Conservation (phyloP, 2,113 vertebrate species). For the Passerina amoena region DNA sequence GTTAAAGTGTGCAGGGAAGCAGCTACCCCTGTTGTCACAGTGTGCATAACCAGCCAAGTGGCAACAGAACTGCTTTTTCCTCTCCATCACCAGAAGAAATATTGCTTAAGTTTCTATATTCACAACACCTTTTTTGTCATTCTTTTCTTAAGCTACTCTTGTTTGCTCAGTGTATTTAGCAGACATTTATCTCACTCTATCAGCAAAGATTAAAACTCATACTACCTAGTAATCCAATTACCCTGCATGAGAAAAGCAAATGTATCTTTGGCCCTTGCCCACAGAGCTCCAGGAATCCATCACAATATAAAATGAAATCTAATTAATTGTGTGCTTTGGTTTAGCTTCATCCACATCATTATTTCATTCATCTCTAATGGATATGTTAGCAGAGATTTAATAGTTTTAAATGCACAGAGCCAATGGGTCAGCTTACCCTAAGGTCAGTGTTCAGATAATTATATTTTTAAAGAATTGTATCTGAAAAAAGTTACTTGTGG, state of each 20-base stretch:
- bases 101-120: neutral
- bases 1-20: neutral
- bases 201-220: conserved; percentile 69
- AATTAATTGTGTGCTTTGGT: conserved; percentile 67
- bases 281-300: conserved; percentile 60
- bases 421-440: neutral
- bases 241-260: conserved; percentile 59
- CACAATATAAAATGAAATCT: conserved; percentile 60
- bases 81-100: neutral
- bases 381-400: conserved; percentile 31
- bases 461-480: neutral
- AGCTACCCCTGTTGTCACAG: neutral
- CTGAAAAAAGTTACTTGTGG: neutral
- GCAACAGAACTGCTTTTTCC: neutral
- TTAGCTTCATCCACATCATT: conserved; percentile 39
- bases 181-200: conserved; percentile 66
- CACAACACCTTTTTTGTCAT: conserved; percentile 3
- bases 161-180: conserved; percentile 46
- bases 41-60: neutral
- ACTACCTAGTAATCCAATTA: conserved; percentile 69
- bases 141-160: conserved; percentile 49
- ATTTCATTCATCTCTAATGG: conserved; percentile 42
- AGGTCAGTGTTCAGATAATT: neutral
- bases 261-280: conserved; percentile 59
- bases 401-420: neutral